phyloP scores from a whole-genome alignment of 64 coral and sea anemone genomes.

The Montipora capricornis region DNA sequence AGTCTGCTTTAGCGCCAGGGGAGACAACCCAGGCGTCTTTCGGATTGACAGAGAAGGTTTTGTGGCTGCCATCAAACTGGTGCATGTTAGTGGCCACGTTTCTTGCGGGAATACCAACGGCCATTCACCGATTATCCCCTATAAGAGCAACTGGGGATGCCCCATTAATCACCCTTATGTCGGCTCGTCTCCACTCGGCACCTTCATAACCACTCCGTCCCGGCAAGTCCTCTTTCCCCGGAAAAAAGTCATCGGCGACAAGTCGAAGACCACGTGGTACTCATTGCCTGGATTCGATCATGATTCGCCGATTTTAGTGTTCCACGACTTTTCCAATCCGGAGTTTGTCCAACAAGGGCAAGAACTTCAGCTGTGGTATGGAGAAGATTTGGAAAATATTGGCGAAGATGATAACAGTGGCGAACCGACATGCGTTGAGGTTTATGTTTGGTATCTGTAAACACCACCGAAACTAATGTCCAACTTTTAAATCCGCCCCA shows the following conservation, averaged over 20 bases:
- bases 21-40: not conserved
- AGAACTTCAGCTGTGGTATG: conserved; percentile 54
- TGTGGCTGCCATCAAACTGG: conserved; percentile 48
- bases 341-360: conserved; percentile 13
- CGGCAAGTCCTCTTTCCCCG: not conserved
- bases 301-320: conserved; percentile 10
- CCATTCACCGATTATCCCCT: not conserved
- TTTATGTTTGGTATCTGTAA: conserved; percentile 49
- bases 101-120: not conserved
- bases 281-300: conserved; percentile 35
- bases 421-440: conserved; percentile 15
- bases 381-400: conserved; percentile 8
- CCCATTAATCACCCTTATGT: not conserved
- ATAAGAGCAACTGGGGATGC: conserved; percentile 11
- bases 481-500: not conserved
- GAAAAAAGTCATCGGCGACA: conserved; percentile 15
- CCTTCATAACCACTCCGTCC: conserved; percentile 7
- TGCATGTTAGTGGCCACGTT: not conserved
- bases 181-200: not conserved
- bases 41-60: conserved; percentile 20
- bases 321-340: conserved; percentile 40
- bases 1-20: conserved; percentile 26
- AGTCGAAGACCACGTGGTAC: conserved; percentile 36
- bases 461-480: not conserved
- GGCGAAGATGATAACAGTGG: conserved; percentile 33